phyloP scores from a whole-genome alignment of 2,113 vertebrate species.

The Aplodontia rufa region DNA sequence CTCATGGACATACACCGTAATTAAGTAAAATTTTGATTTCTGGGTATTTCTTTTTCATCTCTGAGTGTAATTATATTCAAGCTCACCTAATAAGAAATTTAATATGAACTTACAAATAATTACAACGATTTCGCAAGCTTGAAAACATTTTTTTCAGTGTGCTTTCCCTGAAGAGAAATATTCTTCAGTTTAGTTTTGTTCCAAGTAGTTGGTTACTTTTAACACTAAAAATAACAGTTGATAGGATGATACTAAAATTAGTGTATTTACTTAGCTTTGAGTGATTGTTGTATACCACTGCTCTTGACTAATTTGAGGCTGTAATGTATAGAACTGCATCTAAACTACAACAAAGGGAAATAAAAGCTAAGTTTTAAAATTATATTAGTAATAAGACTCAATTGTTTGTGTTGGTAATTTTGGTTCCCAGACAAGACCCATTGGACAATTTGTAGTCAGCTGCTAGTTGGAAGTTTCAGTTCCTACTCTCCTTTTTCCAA shows the following conservation, averaged over 20 bases:
- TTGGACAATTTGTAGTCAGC: not conserved
- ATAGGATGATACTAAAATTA: slow-evolving; percentile 23
- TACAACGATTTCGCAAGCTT: not conserved
- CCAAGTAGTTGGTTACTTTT: slow-evolving; percentile 19
- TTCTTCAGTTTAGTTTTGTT: slow-evolving; percentile 55
- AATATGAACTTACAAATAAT: slow-evolving; percentile 37
- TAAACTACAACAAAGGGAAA: slow-evolving; percentile 15
- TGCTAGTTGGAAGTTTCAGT: not conserved
- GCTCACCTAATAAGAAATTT: slow-evolving; percentile 28
- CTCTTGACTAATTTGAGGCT: slow-evolving; percentile 31
- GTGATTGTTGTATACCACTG: not conserved
- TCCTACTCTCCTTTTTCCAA: not conserved
- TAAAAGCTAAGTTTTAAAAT: slow-evolving; percentile 40
- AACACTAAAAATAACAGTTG: slow-evolving; percentile 35
- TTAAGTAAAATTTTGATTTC: not conserved
- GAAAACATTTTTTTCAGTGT: slow-evolving; percentile 21
- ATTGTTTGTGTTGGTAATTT: slow-evolving; percentile 21
- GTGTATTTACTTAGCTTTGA: not conserved
- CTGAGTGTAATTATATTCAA: not conserved
- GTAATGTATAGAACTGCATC: not conserved
- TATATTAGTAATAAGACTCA: slow-evolving; percentile 11
- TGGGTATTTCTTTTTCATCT: not conserved
- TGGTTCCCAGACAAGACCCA: not conserved
- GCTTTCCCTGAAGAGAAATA: not conserved
- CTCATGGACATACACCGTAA: not conserved